These are phyloP conservation scores for Crocallis elinguaria DNA, from an alignment of 2,888 invertebrate genomes.

Conservation along the genomic window DNA sequence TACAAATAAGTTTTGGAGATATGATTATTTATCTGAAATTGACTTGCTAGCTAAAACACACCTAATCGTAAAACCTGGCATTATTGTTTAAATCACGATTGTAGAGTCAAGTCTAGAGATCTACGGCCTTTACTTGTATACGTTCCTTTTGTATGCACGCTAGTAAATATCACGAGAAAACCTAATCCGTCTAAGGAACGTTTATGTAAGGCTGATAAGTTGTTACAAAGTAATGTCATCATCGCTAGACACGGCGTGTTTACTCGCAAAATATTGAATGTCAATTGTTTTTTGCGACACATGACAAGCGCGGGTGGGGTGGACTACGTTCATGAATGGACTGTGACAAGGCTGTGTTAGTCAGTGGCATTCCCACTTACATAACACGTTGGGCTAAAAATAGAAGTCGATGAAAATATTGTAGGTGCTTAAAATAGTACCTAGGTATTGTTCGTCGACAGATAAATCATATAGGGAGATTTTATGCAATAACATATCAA, in stretches of 20 bases:
- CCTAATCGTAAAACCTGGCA: too few species aligned
- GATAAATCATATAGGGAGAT: background rate
- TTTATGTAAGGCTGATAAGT: background rate
- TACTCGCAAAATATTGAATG: conserved; percentile 3
- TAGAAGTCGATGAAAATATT: conserved; percentile 39
- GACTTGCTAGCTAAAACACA: too few species aligned
- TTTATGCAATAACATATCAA: background rate
- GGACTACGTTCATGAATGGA: conserved; percentile 51
- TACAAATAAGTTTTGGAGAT: too few species aligned
- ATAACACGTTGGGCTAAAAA: conserved; percentile 54
- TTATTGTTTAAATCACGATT: too few species aligned
- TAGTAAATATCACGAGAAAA: too few species aligned
- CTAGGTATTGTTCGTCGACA: background rate
- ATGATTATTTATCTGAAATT: too few species aligned
- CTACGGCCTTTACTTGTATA: too few species aligned
- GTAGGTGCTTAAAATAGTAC: conserved; percentile 3
- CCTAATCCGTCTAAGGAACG: too few species aligned
- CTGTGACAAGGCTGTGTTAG: conserved; percentile 51
- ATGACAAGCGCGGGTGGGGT: conserved; percentile 22
- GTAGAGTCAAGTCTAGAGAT: too few species aligned
- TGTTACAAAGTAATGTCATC: background rate
- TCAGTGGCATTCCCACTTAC: conserved; percentile 73
- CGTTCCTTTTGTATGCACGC: too few species aligned
- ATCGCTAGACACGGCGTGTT: background rate
- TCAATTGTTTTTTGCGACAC: conserved; percentile 13